Conservation (phyloP, 1,140 invertebrate species). For the Hycleus cichorii region DNA sequence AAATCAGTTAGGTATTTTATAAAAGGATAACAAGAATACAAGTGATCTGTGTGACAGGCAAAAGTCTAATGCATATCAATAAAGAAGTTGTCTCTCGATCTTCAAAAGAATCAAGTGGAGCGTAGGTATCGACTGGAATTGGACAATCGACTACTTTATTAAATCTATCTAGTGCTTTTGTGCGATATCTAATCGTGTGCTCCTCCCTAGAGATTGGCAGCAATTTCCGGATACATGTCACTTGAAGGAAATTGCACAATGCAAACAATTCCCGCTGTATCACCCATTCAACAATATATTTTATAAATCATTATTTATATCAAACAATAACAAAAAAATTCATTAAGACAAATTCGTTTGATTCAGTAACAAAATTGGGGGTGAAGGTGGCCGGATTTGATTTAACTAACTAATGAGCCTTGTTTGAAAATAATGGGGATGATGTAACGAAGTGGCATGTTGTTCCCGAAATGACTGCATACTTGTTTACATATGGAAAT, state of each 20-base stretch:
- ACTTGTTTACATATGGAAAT: not conserved
- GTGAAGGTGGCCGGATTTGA: too few species aligned
- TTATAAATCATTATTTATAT: not conserved
- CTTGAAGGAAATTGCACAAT: slow-evolving; percentile 33
- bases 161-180: slow-evolving; percentile 31
- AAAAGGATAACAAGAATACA: slow-evolving; percentile 1
- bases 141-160: slow-evolving; percentile 35
- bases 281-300: slow-evolving; percentile 26
- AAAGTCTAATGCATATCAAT: slow-evolving; percentile 32
- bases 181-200: slow-evolving; percentile 31
- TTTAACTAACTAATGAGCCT: too few species aligned
- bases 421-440: too few species aligned
- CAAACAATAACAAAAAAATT: too few species aligned
- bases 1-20: too few species aligned
- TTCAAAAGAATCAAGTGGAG: slow-evolving; percentile 22
- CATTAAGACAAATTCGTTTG: too few species aligned
- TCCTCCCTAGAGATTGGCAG: slow-evolving; percentile 33
- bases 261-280: slow-evolving; percentile 30
- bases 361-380: too few species aligned
- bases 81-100: slow-evolving; percentile 18
- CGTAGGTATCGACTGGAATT: slow-evolving; percentile 22
- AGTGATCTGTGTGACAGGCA: slow-evolving; percentile 13
- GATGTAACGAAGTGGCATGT: too few species aligned
- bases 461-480: not conserved
- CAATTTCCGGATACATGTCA: slow-evolving; percentile 38